A percentile compares a stretch with the other conserved stretches of the same genome.
Evolutionary conservation across 2,888 invertebrate species (phyloP).

Genomic region (Dasysyrphus albostriatus): DNA sequence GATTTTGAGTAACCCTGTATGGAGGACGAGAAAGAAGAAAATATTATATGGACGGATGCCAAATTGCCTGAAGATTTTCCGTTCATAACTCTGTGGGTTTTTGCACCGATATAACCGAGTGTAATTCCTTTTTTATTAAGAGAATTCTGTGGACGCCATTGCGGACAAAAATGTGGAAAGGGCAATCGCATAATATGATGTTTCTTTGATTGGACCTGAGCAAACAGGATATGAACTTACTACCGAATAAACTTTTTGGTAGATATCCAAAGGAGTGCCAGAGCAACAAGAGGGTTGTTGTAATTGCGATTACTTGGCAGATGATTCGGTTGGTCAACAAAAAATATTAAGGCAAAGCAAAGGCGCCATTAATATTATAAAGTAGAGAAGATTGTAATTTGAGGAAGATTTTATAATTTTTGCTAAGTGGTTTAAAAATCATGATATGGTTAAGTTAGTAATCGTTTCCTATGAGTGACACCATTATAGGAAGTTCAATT

Average conservation of each 20-base stretch:
- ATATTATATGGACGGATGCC: conserved; percentile 69
- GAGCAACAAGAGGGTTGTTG: conserved; percentile 4
- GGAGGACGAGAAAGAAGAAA: conserved; percentile 12
- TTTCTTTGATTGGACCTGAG: conserved; percentile 75
- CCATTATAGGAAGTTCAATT: not conserved
- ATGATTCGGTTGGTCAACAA: conserved; percentile 47
- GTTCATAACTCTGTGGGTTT: conserved; percentile 71
- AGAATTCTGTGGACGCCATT: conserved; percentile 64
- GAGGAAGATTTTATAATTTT: not conserved
- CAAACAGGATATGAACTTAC: conserved; percentile 74
- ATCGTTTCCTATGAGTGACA: not conserved
- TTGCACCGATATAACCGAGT: conserved; percentile 63
- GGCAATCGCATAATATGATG: conserved; percentile 70
- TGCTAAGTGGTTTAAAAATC: not conserved
- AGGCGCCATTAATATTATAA: conserved; percentile 32
- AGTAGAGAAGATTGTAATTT: not conserved
- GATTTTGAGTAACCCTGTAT: conserved; percentile 55
- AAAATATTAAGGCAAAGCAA: conserved; percentile 44
- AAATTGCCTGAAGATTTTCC: conserved; percentile 74
- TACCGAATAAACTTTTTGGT: conserved; percentile 71
- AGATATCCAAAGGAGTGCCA: conserved; percentile 59
- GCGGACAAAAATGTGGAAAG: conserved; percentile 18
- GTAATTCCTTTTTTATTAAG: conserved; percentile 76
- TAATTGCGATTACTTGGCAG: conserved; percentile 55
- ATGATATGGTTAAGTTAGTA: not conserved